Base-by-base conservation (phyloP, 2,888 invertebrate species). In the Agrochola lota region DNA sequence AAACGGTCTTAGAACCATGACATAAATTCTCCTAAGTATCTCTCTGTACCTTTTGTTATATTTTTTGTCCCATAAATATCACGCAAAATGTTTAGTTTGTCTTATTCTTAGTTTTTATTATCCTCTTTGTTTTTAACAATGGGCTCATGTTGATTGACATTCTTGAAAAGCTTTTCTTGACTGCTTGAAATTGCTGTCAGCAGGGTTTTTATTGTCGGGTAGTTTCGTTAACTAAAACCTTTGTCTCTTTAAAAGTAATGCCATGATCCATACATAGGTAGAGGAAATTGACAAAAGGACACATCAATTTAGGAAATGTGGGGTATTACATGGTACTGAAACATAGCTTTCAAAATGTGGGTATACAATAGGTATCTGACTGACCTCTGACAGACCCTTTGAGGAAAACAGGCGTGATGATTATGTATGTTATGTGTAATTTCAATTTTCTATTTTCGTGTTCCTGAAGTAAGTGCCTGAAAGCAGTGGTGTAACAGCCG, bases 1-100 rank as follows among this genome's bases (percentile, higher is more conserved):
- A 94, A 93, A 91, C 85, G 83, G 89, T 88, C 87, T 91, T 87
- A 88, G 90, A 89, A 88, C 86, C 89, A 85, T 89, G 90, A 90
- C 91, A 90, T 90, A 91, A 91, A 90, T 90, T 90, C 87, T 87
- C 86, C 86, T 90, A 87, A 91, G 90, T 89, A 88, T 86, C 83
- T 84, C 74, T 85, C 77, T 78, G 77, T 81, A 87, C 79, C 89
- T 88, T 90, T 92, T 90, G 89, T 91, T 84, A 84, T 81, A 83
- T 90, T 92, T 91, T 91, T 92, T 91, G 90, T 89, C 69, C 80
- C 81, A 84, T 88, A 90, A 90, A 89, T 86, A 87, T 87, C 83
- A 87, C 81, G 88, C 89, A 89, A 88, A 90, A 87, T 90, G 86
- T 88, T 90, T 88, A 85, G 85, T 85, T 85, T 88, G 85, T 88